These are phyloP conservation scores for Chouioia cunea DNA, from an alignment of 2,888 invertebrate genomes.

Conservation along the genomic window DNA sequence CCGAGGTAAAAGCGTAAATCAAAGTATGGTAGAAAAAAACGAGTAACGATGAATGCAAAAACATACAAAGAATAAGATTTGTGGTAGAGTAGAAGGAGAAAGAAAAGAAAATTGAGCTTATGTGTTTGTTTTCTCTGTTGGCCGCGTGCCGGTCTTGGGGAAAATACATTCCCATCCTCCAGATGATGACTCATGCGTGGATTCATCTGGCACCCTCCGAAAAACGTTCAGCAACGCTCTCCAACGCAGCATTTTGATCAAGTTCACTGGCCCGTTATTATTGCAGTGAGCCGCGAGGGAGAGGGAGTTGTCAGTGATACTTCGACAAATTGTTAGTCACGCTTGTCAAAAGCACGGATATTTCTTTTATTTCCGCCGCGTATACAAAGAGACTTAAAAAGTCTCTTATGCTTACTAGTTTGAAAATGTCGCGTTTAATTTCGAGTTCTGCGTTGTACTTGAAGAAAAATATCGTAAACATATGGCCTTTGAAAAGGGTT, in stretches of 20 bases:
- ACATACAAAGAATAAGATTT: neutral
- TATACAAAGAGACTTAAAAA: neutral
- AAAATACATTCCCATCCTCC: slow-evolving; percentile 15
- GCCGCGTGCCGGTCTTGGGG: slow-evolving; percentile 30
- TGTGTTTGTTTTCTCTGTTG: slow-evolving; percentile 36
- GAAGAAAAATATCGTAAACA: too few species aligned
- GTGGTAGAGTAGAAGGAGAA: neutral
- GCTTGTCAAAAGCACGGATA: neutral
- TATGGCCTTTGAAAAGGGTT: too few species aligned
- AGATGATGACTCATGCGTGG: slow-evolving; percentile 29
- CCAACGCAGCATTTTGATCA: slow-evolving; percentile 1
- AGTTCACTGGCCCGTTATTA: slow-evolving; percentile 6
- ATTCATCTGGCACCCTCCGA: slow-evolving; percentile 20
- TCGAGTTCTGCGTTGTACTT: too few species aligned
- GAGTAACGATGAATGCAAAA: slow-evolving; percentile 6
- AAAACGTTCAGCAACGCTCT: too few species aligned
- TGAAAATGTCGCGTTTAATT: too few species aligned
- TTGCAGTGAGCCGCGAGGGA: neutral
- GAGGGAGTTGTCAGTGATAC: neutral
- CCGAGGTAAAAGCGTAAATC: neutral
- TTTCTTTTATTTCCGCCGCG: neutral
- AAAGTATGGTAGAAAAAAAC: neutral
- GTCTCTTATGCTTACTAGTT: too few species aligned
- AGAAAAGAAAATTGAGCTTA: slow-evolving; percentile 4
- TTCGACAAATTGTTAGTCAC: slow-evolving; percentile 27